Evolutionary conservation across 2,797 vertebrate species (phyloP).

Genomic region (Spheniscus humboldti): DNA sequence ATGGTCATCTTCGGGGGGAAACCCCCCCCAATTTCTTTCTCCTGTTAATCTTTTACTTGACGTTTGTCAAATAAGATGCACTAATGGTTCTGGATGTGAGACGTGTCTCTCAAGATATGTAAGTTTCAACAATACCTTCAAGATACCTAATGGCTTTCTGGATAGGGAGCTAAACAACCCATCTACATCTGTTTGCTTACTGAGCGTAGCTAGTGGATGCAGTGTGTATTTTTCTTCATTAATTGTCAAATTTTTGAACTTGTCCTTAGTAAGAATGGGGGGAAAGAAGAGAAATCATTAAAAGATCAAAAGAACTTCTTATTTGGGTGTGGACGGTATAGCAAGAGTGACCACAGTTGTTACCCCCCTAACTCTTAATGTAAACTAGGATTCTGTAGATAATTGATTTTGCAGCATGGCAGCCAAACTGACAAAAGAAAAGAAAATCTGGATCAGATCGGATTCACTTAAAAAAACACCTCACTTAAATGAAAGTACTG

Average conservation of each 20-base stretch:
- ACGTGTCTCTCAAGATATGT: neutral
- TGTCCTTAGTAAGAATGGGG: neutral
- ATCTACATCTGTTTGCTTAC: neutral
- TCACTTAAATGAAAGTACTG: neutral
- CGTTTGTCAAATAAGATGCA: neutral
- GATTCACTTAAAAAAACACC: neutral
- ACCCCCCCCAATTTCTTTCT: neutral
- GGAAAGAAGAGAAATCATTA: neutral
- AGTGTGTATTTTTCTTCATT: neutral
- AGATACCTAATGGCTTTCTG: neutral
- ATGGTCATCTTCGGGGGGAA: neutral
- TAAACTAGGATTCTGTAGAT: neutral
- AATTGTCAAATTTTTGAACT: neutral
- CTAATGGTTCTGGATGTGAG: neutral
- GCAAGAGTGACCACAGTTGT: neutral
- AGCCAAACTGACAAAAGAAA: neutral
- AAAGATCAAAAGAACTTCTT: neutral
- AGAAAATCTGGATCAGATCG: neutral
- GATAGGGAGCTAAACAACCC: neutral
- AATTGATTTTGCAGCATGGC: neutral
- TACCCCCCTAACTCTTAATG: neutral
- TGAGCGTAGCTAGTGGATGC: neutral
- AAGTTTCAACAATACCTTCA: neutral
- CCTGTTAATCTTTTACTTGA: neutral
- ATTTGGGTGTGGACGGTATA: neutral